Base-by-base conservation (phyloP, 2,888 invertebrate genomes). In the Coenonympha arcania region DNA sequence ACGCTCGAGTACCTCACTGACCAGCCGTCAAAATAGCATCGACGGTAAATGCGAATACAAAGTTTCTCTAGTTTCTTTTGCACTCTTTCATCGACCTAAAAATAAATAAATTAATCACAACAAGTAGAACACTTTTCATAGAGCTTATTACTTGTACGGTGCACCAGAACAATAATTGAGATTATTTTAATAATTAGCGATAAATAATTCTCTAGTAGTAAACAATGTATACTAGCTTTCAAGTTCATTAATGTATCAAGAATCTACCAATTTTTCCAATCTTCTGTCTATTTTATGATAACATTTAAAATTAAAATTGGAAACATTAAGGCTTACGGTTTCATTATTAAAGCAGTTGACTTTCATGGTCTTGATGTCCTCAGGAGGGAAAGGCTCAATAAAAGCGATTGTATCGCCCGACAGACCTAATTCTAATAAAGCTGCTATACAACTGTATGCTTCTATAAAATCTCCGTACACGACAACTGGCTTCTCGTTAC, bases 391-490 rank as follows among this genome's bases (percentile, higher is more conserved):
- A 0, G 89, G 87, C 59, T 90, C 89, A 0, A 93, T 87, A 42
- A 92, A 86, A 0, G 82, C 76, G 9, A 93, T 89, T 63, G 81
- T 76, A 0, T 76, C 64, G 0, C 89, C 79, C 0, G 78, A 56
- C 1, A 93, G 62, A 0, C 92, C 92, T 34, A 88, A 73, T 46
- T 89, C 88, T 3, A 93, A 64, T 18, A 94, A 71, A 0, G 90
- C 89, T 6, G 90, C 87, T 0, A 94, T 71, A 60, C 92, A 91
- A 49, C 88, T 88, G 63, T 90, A 91, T 0, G 90, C 89, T 65
- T 92, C 90, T 39, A 93, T 63, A 48, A 87, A 88, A 43, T 88
- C 87, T 0, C 94, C 94, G 66, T 93, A 93, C 0, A 94, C 88
- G 0, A 94, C 72, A 20, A 91, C 73, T 15, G 60, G 76, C 39